Evolutionary conservation across 2,797 vertebrate genomes (phyloP).

Genomic region (Smutsia temminckii): DNA sequence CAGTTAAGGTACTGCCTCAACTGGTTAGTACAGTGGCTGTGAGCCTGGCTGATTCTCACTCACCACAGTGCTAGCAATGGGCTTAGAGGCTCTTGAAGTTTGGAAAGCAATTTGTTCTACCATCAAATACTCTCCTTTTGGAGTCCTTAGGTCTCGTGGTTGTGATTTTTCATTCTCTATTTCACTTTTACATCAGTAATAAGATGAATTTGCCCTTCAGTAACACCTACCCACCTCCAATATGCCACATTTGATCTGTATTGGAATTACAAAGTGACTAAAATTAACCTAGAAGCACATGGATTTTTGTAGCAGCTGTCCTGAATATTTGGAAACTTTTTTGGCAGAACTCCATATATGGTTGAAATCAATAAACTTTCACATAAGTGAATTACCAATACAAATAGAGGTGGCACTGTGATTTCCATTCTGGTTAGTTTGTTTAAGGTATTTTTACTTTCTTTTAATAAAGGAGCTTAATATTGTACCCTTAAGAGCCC

Average conservation of each 20-base stretch:
- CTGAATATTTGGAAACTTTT: background rate
- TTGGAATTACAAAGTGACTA: background rate
- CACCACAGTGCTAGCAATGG: background rate
- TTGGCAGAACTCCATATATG: background rate
- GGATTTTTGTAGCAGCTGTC: background rate
- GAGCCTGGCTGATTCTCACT: background rate
- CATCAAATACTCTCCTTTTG: background rate
- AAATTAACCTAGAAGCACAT: background rate
- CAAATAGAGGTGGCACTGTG: background rate
- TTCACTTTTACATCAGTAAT: background rate
- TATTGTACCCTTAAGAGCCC: background rate
- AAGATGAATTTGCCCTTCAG: background rate
- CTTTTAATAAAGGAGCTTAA: slow-evolving; percentile 28
- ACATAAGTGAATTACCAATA: background rate
- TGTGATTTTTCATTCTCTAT: background rate
- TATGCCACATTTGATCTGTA: background rate
- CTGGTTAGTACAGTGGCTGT: background rate
- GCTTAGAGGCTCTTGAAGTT: background rate
- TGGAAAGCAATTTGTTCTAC: slow-evolving; percentile 27
- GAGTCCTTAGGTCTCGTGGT: background rate
- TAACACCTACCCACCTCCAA: background rate
- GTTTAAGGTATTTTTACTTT: slow-evolving; percentile 18
- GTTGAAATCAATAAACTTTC: background rate
- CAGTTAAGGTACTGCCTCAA: background rate
- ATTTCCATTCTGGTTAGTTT: background rate